These are phyloP conservation scores for Sander lucioperca DNA, from an alignment of 2,113 vertebrate genomes.

Conservation along the genomic window DNA sequence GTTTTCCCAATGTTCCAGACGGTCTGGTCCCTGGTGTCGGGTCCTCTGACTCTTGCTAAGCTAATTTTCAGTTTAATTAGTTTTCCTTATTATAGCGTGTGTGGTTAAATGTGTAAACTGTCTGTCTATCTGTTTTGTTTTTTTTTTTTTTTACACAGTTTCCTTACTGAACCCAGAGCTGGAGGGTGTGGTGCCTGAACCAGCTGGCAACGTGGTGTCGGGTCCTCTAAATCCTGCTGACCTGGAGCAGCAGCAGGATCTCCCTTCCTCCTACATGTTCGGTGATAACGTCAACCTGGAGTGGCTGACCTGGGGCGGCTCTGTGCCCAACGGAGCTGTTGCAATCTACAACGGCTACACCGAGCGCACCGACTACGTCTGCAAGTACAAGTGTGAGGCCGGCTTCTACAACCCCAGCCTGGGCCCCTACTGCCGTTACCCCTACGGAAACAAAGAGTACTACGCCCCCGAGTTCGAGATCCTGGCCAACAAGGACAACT, in stretches of 20 bases:
- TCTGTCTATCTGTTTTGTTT: conserved; percentile 15
- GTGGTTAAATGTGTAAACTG: neutral
- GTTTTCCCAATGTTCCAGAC: neutral
- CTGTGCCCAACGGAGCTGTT: conserved; percentile 76
- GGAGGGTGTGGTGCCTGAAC: conserved; percentile 66
- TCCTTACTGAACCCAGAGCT: conserved; percentile 73
- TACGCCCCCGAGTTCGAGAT: conserved; percentile 76
- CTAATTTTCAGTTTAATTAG: neutral
- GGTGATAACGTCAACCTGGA: conserved; percentile 80
- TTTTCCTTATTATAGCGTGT: neutral
- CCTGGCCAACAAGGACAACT: conserved; percentile 82
- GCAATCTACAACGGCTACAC: conserved; percentile 84
- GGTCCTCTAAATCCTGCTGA: conserved; percentile 59
- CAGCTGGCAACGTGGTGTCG: neutral
- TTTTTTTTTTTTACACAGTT: conserved; percentile 38
- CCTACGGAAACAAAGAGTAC: conserved; percentile 79
- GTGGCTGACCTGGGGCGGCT: conserved; percentile 77
- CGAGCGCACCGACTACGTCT: conserved; percentile 80
- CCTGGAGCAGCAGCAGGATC: conserved; percentile 53
- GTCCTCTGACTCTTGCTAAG: neutral
- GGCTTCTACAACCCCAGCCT: conserved; percentile 82
- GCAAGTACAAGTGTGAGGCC: conserved; percentile 79
- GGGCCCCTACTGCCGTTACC: conserved; percentile 83
- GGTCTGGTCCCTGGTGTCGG: neutral
- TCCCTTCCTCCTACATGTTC: conserved; percentile 64